Conservation (phyloP, 2,888 invertebrate genomes). For the Monochamus alternatus region DNA sequence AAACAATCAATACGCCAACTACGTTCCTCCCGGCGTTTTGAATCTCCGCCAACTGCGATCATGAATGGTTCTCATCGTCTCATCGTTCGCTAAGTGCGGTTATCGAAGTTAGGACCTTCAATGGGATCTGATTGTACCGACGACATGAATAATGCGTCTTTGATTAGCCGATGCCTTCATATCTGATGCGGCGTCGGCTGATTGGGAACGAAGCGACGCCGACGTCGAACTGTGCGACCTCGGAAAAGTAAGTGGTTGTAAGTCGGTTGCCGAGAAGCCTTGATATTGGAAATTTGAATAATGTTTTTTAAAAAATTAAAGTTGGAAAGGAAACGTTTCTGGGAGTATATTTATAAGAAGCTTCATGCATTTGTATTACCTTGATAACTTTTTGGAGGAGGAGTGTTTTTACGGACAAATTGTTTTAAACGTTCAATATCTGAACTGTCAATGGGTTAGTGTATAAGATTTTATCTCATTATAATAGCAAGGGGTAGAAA, state of each 20-base stretch:
- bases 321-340: too few species aligned
- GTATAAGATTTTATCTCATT: too few species aligned
- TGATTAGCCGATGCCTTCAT: slow-evolving; percentile 23
- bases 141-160: slow-evolving; percentile 32
- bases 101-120: slow-evolving; percentile 10
- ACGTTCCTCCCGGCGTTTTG: slow-evolving; percentile 13
- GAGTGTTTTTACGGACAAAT: too few species aligned
- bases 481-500: too few species aligned
- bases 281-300: too few species aligned
- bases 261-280: background rate
- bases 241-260: background rate
- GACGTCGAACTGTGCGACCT: slow-evolving; percentile 2
- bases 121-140: slow-evolving; percentile 28
- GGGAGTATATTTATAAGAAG: too few species aligned
- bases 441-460: too few species aligned
- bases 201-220: background rate
- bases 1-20: slow-evolving; percentile 15
- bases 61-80: slow-evolving; percentile 21
- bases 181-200: slow-evolving; percentile 11
- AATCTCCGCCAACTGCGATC: slow-evolving; percentile 15
- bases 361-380: too few species aligned
- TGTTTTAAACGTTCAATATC: too few species aligned
- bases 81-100: slow-evolving; percentile 6
- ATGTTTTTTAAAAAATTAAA: too few species aligned
- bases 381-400: too few species aligned